Evolutionary conservation across 2,888 invertebrate genomes (phyloP).

Genomic region (Chaitophorus viminalis): DNA sequence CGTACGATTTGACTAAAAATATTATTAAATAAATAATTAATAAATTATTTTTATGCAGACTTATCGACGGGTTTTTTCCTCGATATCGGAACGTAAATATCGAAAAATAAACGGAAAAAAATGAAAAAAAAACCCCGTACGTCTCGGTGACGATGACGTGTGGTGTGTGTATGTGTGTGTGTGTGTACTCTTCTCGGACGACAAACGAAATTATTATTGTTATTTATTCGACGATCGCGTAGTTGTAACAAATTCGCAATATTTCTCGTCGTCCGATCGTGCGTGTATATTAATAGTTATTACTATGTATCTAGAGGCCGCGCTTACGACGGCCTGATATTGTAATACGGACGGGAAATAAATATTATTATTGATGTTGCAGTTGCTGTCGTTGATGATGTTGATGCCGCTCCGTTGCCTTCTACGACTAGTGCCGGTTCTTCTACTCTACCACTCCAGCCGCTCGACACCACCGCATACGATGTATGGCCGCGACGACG

Average conservation of each 20-base stretch:
- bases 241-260: background rate
- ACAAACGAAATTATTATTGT: background rate
- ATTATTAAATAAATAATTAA: background rate
- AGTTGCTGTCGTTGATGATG: background rate
- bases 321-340: background rate
- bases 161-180: no score
- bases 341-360: background rate
- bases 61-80: slow-evolving; percentile 15
- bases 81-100: background rate
- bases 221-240: background rate
- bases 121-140: slow-evolving; percentile 14
- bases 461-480: background rate
- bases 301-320: background rate
- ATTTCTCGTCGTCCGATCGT: background rate
- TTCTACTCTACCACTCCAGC: background rate
- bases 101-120: background rate
- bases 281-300: no score
- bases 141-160: background rate
- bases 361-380: no score
- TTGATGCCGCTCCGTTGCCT: background rate
- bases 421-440: no score
- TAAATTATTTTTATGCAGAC: background rate
- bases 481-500: background rate
- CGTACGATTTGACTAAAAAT: slow-evolving; percentile 17
- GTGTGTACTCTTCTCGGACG: background rate